These are phyloP conservation scores for Trichonephila clavipes DNA, from an alignment of 1,140 invertebrate genomes.

Conservation along the genomic window DNA sequence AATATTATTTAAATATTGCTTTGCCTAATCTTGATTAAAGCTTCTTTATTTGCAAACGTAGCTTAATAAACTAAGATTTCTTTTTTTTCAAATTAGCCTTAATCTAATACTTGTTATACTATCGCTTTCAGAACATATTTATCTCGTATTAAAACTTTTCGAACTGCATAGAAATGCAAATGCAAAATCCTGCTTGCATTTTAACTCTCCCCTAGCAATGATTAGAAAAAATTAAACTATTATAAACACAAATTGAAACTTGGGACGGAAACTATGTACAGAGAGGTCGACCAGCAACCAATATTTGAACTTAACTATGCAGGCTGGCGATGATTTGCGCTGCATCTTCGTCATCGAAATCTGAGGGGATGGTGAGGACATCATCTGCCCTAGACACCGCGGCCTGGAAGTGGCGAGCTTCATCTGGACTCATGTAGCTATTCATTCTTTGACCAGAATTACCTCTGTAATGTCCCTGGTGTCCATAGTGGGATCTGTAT, in stretches of 20 bases:
- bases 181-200: slow-evolving; percentile 5
- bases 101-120: no score
- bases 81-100: no score
- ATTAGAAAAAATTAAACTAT: not conserved
- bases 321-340: slow-evolving; percentile 25
- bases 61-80: no score
- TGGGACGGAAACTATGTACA: not conserved
- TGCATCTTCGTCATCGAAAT: slow-evolving; percentile 39
- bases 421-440: not conserved
- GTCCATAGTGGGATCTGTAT: not conserved
- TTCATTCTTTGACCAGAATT: not conserved
- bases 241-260: not conserved
- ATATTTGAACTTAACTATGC: not conserved
- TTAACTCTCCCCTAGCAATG: not conserved
- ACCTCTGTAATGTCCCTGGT: not conserved
- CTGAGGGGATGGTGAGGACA: not conserved
- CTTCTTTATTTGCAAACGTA: no score
- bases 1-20: no score
- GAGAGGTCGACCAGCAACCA: not conserved
- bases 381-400: not conserved
- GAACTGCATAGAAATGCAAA: not conserved
- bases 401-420: not conserved
- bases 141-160: no score
- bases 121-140: no score
- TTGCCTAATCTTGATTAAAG: no score